Percentiles rank a stretch among this genome's conserved stretches.
These are phyloP conservation scores for Trichechus manatus DNA, from an alignment of 2,113 vertebrate genomes.

Conservation along the genomic window DNA sequence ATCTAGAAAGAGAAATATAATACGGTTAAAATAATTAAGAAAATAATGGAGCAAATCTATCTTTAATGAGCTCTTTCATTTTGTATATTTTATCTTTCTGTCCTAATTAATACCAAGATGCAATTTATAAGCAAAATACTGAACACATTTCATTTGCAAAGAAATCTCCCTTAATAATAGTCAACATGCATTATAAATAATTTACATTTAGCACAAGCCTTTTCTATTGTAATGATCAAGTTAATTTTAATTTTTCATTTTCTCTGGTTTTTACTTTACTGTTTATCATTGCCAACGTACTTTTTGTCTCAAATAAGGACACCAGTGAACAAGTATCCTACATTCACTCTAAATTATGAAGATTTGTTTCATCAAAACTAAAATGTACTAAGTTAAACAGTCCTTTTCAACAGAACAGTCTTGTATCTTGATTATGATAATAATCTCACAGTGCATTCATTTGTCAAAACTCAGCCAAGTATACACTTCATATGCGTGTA, in stretches of 20 bases:
- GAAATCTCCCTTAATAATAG: conserved; percentile 59
- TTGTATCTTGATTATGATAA: not conserved
- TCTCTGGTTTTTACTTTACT: not conserved
- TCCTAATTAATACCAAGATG: conserved; percentile 71
- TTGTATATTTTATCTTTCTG: conserved; percentile 71
- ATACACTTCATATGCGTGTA: not conserved
- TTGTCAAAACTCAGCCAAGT: not conserved
- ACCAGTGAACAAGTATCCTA: not conserved
- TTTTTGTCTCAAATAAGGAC: not conserved
- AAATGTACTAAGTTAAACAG: not conserved
- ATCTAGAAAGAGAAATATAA: not conserved
- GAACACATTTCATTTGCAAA: conserved; percentile 71
- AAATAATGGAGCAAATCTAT: conserved; percentile 34
- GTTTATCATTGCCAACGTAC: not conserved
- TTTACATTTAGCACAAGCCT: not conserved
- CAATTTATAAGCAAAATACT: conserved; percentile 59
- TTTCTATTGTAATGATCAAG: not conserved
- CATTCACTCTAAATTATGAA: not conserved
- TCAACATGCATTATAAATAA: conserved; percentile 49
- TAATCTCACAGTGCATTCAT: not conserved
- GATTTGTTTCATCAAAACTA: not conserved
- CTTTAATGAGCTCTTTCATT: conserved; percentile 72
- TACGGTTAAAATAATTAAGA: conserved; percentile 55
- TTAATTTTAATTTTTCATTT: not conserved
- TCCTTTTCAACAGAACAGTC: not conserved